A percentile compares a stretch with the other conserved stretches of the same genome.
Conservation (phyloP, 2,113 vertebrate species). For the Turdus rufiventris region DNA sequence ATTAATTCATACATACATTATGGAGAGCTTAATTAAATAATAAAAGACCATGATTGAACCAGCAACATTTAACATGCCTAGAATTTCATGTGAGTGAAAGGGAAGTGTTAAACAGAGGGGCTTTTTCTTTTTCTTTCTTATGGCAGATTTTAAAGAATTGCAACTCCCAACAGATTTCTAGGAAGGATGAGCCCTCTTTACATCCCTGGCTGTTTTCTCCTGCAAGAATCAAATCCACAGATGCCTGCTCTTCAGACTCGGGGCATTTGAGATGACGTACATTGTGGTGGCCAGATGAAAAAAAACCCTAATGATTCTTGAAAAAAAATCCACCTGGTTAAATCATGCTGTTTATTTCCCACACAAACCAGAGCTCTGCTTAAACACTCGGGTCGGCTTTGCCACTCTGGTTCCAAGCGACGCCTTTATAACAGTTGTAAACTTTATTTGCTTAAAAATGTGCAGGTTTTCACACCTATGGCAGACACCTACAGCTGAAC, state of each 20-base stretch:
- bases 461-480: conserved; percentile 64
- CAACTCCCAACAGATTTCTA: background rate
- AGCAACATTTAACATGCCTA: background rate
- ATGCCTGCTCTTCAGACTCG: background rate
- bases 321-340: background rate
- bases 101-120: background rate
- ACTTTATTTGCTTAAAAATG: conserved; percentile 67
- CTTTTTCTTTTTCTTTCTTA: background rate
- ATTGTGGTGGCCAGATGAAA: background rate
- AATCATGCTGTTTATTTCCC: background rate
- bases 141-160: background rate
- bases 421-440: conserved; percentile 46
- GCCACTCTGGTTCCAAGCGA: background rate
- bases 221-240: background rate
- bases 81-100: background rate
- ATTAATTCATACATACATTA: conserved; percentile 50
- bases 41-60: background rate
- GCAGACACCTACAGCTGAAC: conserved; percentile 64
- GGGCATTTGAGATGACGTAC: background rate
- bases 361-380: background rate
- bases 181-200: background rate
- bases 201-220: background rate
- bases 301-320: background rate
- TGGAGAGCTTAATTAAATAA: conserved; percentile 55
- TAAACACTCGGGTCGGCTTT: background rate